Percentiles rank a stretch among this genome's conserved stretches.
phyloP scores from a whole-genome alignment of 2,888 invertebrate species.

The Elgonia sp. region DNA sequence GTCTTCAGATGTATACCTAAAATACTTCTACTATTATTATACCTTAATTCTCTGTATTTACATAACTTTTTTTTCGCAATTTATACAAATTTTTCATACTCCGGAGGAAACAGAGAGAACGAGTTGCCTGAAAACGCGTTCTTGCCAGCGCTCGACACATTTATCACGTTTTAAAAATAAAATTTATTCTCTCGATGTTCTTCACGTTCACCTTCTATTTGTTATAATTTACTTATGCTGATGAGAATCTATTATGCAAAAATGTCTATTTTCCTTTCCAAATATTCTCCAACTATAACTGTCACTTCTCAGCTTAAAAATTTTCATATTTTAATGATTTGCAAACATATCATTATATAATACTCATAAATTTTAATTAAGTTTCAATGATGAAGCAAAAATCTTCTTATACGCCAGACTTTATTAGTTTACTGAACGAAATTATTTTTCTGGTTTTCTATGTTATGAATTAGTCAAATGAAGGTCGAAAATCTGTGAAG shows the following conservation, averaged over 20 bases:
- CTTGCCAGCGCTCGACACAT: slow-evolving; percentile 81
- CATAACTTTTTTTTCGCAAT: slow-evolving; percentile 62
- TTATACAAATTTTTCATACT: slow-evolving; percentile 65
- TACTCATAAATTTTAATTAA: not conserved
- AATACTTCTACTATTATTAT: slow-evolving; percentile 19
- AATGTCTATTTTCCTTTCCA: slow-evolving; percentile 34
- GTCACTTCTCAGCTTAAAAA: not conserved
- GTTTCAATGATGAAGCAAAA: no score
- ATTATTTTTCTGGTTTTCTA: no score
- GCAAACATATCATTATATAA: not conserved
- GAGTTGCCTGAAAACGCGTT: slow-evolving; percentile 77
- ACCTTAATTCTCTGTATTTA: slow-evolving; percentile 55
- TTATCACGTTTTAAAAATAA: slow-evolving; percentile 78
- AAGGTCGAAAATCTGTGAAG: no score
- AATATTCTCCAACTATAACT: not conserved
- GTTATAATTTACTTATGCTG: slow-evolving; percentile 41
- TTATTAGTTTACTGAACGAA: no score
- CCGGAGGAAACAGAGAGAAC: slow-evolving; percentile 69
- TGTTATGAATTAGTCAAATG: no score
- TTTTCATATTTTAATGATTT: not conserved
- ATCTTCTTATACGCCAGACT: no score
- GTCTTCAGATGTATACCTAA: slow-evolving; percentile 37
- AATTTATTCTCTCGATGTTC: slow-evolving; percentile 71
- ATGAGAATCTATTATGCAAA: slow-evolving; percentile 57
- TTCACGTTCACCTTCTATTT: slow-evolving; percentile 55